Conservation (phyloP, 2,113 vertebrate species). For the Psammodynastes pulverulentus region DNA sequence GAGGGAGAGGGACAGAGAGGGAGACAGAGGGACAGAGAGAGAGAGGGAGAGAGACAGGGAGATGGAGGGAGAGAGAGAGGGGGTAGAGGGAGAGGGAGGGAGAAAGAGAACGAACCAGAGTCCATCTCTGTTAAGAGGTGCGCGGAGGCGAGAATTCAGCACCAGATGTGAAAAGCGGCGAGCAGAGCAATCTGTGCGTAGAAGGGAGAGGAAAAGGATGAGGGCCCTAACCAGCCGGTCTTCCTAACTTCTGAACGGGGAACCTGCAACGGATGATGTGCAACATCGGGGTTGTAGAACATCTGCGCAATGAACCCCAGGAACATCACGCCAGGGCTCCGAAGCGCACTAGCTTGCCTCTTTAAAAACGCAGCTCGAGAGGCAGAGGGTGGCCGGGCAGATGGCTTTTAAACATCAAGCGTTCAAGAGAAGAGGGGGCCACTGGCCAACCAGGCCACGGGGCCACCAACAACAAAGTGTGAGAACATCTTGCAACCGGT, state of each 20-base stretch:
- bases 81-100: no score
- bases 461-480: constrained; percentile 60
- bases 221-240: accelerated
- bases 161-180: background rate
- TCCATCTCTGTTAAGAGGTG: background rate
- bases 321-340: background rate
- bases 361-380: background rate
- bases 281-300: no score
- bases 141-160: background rate
- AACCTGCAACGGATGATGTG: background rate
- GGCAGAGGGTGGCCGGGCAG: background rate
- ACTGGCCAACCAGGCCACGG: constrained; percentile 43
- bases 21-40: no score
- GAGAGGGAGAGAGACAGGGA: no score
- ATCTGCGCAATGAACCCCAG: background rate
- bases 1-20: accelerated
- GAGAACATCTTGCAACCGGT: background rate
- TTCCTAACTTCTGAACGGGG: background rate
- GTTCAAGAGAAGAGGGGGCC: background rate
- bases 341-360: background rate
- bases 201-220: background rate
- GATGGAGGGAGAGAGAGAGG: no score
- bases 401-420: background rate
- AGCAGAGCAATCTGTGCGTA: background rate
- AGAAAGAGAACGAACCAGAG: background rate